Conservation (phyloP, 2,888 invertebrate species). For the Drosophila testacea region DNA sequence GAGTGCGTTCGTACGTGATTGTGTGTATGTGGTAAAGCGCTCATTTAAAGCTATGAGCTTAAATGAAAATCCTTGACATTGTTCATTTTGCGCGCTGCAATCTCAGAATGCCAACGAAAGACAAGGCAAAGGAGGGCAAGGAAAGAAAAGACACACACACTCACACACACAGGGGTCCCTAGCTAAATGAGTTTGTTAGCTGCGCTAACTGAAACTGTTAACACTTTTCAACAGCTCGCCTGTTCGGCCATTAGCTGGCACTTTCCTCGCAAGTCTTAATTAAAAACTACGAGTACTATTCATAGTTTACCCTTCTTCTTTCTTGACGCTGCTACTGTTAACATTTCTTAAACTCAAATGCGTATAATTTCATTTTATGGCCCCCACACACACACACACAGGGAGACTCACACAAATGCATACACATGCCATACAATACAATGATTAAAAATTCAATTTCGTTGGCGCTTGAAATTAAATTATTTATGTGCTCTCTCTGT, state of each 20-base stretch:
- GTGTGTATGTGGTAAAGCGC: constrained; percentile 46
- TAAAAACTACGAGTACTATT: constrained; percentile 68
- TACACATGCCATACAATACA: constrained; percentile 7
- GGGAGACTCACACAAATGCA: constrained; percentile 1
- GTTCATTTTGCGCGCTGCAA: constrained; percentile 67
- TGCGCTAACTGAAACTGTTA: constrained; percentile 65
- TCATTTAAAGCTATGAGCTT: constrained; percentile 63
- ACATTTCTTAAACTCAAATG: constrained; percentile 61
- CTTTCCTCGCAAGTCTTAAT: constrained; percentile 56
- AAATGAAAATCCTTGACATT: constrained; percentile 70
- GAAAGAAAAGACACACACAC: background rate
- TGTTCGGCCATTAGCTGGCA: constrained; percentile 54
- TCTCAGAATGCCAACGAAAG: constrained; percentile 15
- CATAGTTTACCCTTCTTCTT: constrained; percentile 35
- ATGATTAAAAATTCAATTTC: constrained; percentile 75
- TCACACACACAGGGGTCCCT: constrained; percentile 17
- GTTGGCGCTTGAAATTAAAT: constrained; percentile 48
- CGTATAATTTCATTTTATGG: constrained; percentile 68
- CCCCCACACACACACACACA: constrained; percentile 12
- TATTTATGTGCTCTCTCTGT: constrained; percentile 43
- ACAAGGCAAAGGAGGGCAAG: background rate
- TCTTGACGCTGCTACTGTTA: constrained; percentile 17
- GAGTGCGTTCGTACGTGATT: constrained; percentile 6
- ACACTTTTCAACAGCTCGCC: constrained; percentile 57
- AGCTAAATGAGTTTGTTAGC: constrained; percentile 63